Base-by-base conservation (phyloP, 2,113 vertebrate species). In the Nanorana parkeri region DNA sequence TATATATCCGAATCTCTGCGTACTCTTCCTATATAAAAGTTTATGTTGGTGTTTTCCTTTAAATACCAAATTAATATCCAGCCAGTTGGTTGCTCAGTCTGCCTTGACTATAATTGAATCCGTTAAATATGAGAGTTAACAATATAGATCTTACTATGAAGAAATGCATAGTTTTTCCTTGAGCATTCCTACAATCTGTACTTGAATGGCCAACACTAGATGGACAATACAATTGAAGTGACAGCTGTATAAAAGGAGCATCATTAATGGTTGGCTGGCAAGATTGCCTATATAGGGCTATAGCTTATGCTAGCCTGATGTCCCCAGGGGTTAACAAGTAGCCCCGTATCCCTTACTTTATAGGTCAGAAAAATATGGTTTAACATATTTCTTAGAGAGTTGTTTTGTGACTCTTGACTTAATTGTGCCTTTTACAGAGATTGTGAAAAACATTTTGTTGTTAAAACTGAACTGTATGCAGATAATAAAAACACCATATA, bases 161-260 rank as follows among this genome's bases (percentile, higher is more conserved):
- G 68, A 26, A 84, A 85, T 84, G 90, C 84, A 86, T 84, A 63
- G 69, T 77, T 84, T 88, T 84, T 91, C 91, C 87, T 87, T 85
- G 92, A 88, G 87, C 55, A 63, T 89, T 88, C 88, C 90, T 88
- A 85, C 88, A 47, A 68, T 87, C 87, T 89, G 84, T 89, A 85
- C 89, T 87, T 3, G 1, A 86, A 91, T 87, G 90, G 89, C 91
- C 89, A 92, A 89, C 90, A 87, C 89, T 89, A 89, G 89, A 91
- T 90, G 90, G 83, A 88, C 89, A 91, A 88, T 68, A n/a, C 86
- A 86, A 82, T 89, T 90, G 93, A 94, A 92, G 93, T 95, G 94
- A 95, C 89, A 89, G 83, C 76, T 74, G 20, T 81, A 94, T 91
- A 94, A 95, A 94, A 89, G 87, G 85, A 77, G 86, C 86, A 89